Conservation (phyloP, 2,113 vertebrate species). For the Promerops cafer region DNA sequence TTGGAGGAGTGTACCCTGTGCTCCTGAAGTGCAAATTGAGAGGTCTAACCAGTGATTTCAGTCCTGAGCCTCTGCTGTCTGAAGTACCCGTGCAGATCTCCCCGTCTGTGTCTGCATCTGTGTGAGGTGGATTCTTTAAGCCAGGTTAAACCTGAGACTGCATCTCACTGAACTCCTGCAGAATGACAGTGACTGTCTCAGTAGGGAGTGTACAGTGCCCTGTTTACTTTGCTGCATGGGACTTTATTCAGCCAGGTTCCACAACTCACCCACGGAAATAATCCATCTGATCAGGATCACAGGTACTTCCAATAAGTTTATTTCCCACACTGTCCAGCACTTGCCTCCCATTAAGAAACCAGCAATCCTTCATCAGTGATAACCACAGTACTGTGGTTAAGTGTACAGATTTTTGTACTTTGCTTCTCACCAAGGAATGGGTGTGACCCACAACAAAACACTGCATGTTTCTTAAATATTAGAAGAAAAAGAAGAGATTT, state of each 20-base stretch:
- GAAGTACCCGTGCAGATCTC: not conserved
- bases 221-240: not conserved
- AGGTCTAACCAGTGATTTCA: not conserved
- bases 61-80: not conserved
- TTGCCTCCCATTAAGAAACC: not conserved
- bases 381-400: not conserved
- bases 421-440: not conserved
- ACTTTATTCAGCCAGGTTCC: not conserved
- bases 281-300: not conserved
- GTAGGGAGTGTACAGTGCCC: not conserved
- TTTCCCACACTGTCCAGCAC: not conserved
- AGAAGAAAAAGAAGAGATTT: not conserved
- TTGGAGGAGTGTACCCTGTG: not conserved
- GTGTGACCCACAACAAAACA: not conserved
- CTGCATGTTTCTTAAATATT: not conserved
- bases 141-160: not conserved
- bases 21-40: not conserved
- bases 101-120: not conserved
- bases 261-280: not conserved
- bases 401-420: not conserved
- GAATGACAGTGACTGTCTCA: not conserved
- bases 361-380: not conserved
- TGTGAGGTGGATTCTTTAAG: not conserved
- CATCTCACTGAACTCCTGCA: not conserved
- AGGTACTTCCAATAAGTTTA: not conserved